Evolutionary conservation across 2,797 vertebrate species (phyloP).

Genomic region (Anguilla megastoma): DNA sequence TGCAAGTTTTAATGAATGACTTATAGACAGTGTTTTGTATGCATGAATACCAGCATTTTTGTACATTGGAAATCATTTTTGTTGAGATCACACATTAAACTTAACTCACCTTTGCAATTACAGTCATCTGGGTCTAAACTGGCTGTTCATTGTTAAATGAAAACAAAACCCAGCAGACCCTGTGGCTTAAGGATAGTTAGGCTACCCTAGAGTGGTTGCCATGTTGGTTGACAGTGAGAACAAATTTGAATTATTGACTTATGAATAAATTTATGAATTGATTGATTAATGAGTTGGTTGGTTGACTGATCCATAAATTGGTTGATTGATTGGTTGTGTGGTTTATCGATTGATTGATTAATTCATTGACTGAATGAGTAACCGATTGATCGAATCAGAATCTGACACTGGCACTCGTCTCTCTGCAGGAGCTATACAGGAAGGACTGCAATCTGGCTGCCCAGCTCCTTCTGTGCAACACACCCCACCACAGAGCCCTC

Average conservation of each 20-base stretch:
- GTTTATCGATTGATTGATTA: neutral
- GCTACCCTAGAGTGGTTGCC: neutral
- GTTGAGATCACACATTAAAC: neutral
- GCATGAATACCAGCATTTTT: no score
- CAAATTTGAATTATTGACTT: neutral
- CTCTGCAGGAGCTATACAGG: slow-evolving; percentile 88
- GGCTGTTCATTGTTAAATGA: neutral
- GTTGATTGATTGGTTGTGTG: neutral
- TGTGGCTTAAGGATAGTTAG: neutral
- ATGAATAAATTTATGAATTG: neutral
- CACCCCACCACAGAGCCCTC: slow-evolving; percentile 85
- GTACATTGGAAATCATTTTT: no score
- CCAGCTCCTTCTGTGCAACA: slow-evolving; percentile 96
- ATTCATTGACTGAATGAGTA: neutral
- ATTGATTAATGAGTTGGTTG: neutral
- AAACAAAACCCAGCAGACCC: neutral
- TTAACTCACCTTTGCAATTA: neutral
- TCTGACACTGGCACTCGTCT: slow-evolving; percentile 4
- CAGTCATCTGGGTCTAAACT: neutral
- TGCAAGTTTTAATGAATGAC: no score
- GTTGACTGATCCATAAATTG: neutral
- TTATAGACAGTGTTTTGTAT: no score
- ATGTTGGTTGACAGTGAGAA: neutral
- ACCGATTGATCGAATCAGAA: neutral
- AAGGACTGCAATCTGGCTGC: slow-evolving; percentile 97